Evolutionary conservation across 2,888 invertebrate species (phyloP).

Genomic region (Leucania comma): DNA sequence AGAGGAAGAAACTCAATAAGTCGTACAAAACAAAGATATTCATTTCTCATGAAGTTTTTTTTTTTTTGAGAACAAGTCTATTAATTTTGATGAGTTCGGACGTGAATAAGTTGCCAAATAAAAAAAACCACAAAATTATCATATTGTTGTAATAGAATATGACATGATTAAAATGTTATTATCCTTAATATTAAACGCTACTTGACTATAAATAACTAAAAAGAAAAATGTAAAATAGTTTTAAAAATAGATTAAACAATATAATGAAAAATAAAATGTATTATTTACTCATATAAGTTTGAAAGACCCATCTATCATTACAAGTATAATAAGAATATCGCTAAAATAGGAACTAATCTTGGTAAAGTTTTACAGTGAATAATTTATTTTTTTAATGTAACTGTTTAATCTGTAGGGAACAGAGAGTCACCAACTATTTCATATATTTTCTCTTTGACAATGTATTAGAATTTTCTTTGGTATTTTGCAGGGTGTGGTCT

Average conservation of each 20-base stretch:
- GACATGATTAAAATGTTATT: neutral
- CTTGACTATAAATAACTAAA: conserved; percentile 3
- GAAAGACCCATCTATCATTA: neutral
- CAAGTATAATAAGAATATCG: neutral
- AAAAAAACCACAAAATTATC: conserved; percentile 3
- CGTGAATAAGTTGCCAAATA: neutral
- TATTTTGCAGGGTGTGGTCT: neutral
- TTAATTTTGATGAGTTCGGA: neutral
- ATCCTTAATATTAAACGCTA: conserved; percentile 1
- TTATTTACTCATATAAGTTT: neutral
- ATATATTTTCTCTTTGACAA: neutral
- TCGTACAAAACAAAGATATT: neutral
- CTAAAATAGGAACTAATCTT: neutral
- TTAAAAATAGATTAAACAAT: neutral
- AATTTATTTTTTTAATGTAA: neutral
- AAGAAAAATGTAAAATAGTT: neutral
- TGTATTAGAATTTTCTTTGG: neutral
- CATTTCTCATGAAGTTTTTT: neutral
- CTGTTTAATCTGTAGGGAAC: neutral
- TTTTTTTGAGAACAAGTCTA: neutral
- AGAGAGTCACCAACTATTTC: neutral
- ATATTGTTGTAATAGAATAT: conserved; percentile 1
- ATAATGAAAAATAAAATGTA: neutral
- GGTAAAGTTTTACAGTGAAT: neutral
- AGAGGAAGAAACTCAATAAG: conserved; percentile 43